These are phyloP conservation scores for Callocephalon fimbriatum DNA, from an alignment of 2,113 vertebrate species.

Conservation along the genomic window DNA sequence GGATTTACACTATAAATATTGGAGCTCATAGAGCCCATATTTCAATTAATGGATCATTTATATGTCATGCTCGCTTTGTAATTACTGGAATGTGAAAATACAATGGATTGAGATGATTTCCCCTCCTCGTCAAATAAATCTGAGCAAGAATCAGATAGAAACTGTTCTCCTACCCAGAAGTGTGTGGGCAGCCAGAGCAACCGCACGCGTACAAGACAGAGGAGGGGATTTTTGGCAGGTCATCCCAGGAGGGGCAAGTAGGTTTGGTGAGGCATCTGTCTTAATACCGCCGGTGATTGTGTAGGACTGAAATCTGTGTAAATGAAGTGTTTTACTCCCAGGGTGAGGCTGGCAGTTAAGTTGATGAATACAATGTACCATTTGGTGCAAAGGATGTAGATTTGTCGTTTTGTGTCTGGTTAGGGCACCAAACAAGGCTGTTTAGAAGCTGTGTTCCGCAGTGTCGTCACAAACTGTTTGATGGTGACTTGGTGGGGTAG, in stretches of 20 bases:
- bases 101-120: slow-evolving; percentile 63
- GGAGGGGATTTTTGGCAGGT: background rate
- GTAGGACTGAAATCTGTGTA: background rate
- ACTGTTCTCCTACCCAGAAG: background rate
- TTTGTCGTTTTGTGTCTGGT: background rate
- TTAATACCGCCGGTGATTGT: background rate
- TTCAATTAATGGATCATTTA: slow-evolving; percentile 83
- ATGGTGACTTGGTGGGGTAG: background rate
- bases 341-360: background rate
- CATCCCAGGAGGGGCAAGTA: rapidly evolving
- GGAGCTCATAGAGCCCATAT: slow-evolving; percentile 74
- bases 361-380: background rate
- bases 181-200: background rate
- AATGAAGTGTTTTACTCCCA: background rate
- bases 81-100: slow-evolving; percentile 79
- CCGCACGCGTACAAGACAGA: rapidly evolving
- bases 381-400: background rate
- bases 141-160: slow-evolving; percentile 23
- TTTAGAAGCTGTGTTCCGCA: background rate
- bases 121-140: slow-evolving; percentile 53
- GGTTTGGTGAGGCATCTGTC: background rate
- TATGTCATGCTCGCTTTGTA: slow-evolving; percentile 80
- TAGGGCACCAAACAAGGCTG: background rate
- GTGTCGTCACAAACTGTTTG: background rate
- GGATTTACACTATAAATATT: slow-evolving; percentile 82